Percentiles rank a stretch among this genome's conserved stretches.
Evolutionary conservation across 37 sponge, comb jelly and placozoan species (phyloP).

Genomic region (Cliona cf. orientalis): DNA sequence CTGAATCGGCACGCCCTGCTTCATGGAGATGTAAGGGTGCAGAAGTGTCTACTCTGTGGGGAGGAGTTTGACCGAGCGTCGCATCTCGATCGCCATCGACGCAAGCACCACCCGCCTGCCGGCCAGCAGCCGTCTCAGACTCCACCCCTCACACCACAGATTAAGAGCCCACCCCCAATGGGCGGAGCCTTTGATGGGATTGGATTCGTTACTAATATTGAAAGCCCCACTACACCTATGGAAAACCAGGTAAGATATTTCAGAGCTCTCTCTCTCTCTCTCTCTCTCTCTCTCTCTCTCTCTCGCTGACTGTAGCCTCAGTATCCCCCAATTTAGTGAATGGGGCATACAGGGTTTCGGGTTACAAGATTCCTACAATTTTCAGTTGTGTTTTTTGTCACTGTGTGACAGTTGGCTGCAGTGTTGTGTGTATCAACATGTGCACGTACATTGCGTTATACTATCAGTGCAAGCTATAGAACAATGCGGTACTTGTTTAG

Average conservation of each 20-base stretch:
- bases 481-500: too few relatives aligned
- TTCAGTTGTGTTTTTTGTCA: too few relatives aligned
- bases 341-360: too few relatives aligned
- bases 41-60: constrained; percentile 72
- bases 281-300: constrained; percentile 8
- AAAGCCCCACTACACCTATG: neutral
- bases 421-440: too few relatives aligned
- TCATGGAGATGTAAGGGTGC: constrained; percentile 45
- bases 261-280: constrained; percentile 3
- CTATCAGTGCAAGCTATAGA: too few relatives aligned
- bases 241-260: constrained; percentile 5
- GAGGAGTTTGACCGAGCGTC: constrained; percentile 82
- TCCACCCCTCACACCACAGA: constrained; percentile 48
- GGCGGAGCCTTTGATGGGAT: neutral
- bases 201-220: neutral
- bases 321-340: too few relatives aligned
- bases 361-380: too few relatives aligned
- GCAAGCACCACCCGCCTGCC: constrained; percentile 62
- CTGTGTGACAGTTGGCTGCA: too few relatives aligned
- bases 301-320: too few relatives aligned
- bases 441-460: too few relatives aligned
- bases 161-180: constrained; percentile 20
- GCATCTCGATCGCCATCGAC: constrained; percentile 73
- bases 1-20: constrained; percentile 73
- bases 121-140: constrained; percentile 53